Evolutionary conservation across 2,888 invertebrate genomes (phyloP).

Genomic region (Mesoligia furuncula): DNA sequence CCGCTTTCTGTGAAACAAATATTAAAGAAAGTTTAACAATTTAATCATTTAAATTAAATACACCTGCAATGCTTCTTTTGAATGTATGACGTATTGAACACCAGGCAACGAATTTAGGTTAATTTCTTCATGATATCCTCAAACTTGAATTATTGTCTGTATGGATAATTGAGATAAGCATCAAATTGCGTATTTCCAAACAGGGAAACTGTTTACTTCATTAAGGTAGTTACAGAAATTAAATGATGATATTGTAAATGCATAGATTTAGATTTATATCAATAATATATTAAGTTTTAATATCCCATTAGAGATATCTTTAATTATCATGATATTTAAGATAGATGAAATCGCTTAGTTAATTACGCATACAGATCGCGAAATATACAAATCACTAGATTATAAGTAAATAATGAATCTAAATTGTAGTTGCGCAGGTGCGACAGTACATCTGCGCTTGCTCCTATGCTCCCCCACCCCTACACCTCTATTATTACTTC

Average conservation of each 20-base stretch:
- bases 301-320: not conserved
- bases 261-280: not conserved
- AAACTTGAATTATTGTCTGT: constrained; percentile 10
- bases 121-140: constrained; percentile 31
- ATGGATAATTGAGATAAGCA: constrained; percentile 8
- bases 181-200: not conserved
- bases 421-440: constrained; percentile 83
- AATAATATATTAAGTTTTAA: not conserved
- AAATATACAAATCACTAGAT: constrained; percentile 59
- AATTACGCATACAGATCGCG: constrained; percentile 66
- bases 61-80: constrained; percentile 44
- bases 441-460: constrained; percentile 83
- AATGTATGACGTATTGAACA: constrained; percentile 9
- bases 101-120: constrained; percentile 9
- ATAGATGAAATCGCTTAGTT: constrained; percentile 15
- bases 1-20: constrained; percentile 47
- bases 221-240: not conserved
- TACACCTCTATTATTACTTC: constrained; percentile 65
- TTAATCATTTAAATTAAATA: constrained; percentile 27
- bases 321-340: not conserved
- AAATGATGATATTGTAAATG: not conserved
- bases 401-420: constrained; percentile 74
- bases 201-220: not conserved
- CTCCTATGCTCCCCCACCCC: constrained; percentile 75
- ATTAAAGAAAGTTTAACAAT: constrained; percentile 23